A percentile compares a stretch with the other conserved stretches of the same genome.
These are phyloP conservation scores for Drosophila parabipectinata DNA, from an alignment of 1,140 invertebrate genomes.

Conservation along the genomic window DNA sequence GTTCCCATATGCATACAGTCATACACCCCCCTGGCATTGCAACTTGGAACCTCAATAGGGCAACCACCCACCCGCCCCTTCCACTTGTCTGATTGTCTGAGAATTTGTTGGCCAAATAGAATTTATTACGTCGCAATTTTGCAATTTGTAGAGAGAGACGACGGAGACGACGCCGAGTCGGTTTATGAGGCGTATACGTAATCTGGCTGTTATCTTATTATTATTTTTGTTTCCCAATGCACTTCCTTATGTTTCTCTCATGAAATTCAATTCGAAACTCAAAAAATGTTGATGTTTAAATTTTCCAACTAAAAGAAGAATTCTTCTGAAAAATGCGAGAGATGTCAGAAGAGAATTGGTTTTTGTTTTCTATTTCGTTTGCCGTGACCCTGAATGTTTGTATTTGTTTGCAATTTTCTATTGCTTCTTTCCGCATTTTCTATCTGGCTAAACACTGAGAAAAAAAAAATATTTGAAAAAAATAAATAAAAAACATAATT, in stretches of 20 bases:
- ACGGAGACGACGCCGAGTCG: conserved; percentile 30
- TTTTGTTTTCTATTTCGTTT: conserved; percentile 70
- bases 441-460: too few relatives aligned
- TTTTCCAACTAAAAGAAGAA: too few relatives aligned
- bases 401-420: conserved; percentile 42
- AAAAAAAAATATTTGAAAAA: too few relatives aligned
- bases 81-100: neutral
- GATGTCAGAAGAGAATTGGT: neutral
- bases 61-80: neutral
- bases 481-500: too few relatives aligned
- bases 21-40: neutral
- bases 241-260: neutral
- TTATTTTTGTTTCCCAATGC: conserved; percentile 30
- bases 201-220: conserved; percentile 36
- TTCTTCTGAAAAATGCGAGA: too few relatives aligned
- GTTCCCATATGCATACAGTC: conserved; percentile 30
- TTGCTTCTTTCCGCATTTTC: conserved; percentile 51
- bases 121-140: conserved; percentile 50
- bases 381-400: conserved; percentile 51
- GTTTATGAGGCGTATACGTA: conserved; percentile 53
- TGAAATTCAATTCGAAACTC: neutral
- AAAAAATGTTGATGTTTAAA: too few relatives aligned
- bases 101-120: conserved; percentile 31
- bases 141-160: conserved; percentile 15
- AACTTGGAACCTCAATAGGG: too few relatives aligned